phyloP scores from a whole-genome alignment of 2,113 vertebrate species.

The Cariama cristata region DNA sequence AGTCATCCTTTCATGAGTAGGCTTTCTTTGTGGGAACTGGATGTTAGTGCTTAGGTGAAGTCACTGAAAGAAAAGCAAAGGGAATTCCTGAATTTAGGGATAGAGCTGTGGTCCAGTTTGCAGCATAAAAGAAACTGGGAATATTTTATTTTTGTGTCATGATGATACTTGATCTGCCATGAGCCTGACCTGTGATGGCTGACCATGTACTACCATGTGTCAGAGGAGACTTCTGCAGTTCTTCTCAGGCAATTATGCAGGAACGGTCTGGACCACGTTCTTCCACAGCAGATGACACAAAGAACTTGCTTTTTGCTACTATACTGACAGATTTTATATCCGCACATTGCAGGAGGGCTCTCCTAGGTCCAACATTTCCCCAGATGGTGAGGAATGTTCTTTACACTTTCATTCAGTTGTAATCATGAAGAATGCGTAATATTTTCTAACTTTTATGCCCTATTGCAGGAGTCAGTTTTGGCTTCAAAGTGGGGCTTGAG shows the following conservation, averaged over 20 bases:
- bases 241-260: background rate
- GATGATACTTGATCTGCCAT: background rate
- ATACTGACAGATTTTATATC: background rate
- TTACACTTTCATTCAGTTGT: background rate
- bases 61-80: too few relatives aligned
- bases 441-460: background rate
- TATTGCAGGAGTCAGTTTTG: background rate
- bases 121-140: background rate
- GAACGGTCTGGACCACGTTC: accelerated
- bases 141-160: background rate
- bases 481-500: background rate
- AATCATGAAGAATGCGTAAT: background rate
- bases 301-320: background rate
- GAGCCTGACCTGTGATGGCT: background rate
- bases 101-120: background rate
- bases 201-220: background rate
- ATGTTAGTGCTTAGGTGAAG: background rate
- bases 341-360: background rate
- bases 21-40: background rate
- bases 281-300: background rate
- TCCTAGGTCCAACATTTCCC: background rate
- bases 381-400: background rate
- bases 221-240: background rate
- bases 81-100: background rate
- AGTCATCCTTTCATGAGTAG: background rate